These are phyloP conservation scores for Drosophila kambysellisi DNA, from an alignment of 2,888 invertebrate genomes.

Conservation along the genomic window DNA sequence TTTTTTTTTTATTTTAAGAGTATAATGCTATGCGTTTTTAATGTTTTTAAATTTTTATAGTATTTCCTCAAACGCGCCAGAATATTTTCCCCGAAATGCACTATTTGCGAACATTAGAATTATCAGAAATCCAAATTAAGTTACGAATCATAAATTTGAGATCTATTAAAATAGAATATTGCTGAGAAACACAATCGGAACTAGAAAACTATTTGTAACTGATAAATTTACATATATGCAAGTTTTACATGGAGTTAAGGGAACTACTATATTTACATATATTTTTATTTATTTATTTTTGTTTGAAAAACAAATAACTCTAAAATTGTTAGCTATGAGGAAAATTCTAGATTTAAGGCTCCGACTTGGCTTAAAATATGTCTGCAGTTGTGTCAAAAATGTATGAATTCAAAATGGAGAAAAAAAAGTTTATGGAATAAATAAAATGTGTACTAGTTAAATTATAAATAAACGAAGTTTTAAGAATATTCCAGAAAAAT, in stretches of 20 bases:
- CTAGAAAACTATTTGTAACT: background rate
- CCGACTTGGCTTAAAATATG: rapidly evolving
- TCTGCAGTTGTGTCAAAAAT: background rate
- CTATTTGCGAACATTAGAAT: background rate
- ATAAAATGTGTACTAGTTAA: background rate
- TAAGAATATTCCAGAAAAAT: background rate
- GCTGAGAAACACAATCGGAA: background rate
- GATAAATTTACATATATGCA: background rate
- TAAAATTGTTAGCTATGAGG: background rate
- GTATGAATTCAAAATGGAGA: background rate
- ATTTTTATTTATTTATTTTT: background rate
- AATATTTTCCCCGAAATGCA: background rate
- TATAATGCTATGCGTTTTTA: background rate
- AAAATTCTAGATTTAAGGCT: background rate
- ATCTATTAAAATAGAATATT: background rate
- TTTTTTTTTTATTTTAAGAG: too few relatives aligned
- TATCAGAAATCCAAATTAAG: background rate
- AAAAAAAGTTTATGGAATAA: background rate
- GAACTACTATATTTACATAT: background rate
- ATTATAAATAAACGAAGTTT: background rate
- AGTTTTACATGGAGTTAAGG: background rate
- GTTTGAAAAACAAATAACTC: background rate
- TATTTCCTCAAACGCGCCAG: background rate
- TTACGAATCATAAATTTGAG: background rate
- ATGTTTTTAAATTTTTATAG: background rate